Base-by-base conservation (phyloP, 2,888 invertebrate genomes). In the Eupithecia inturbata region DNA sequence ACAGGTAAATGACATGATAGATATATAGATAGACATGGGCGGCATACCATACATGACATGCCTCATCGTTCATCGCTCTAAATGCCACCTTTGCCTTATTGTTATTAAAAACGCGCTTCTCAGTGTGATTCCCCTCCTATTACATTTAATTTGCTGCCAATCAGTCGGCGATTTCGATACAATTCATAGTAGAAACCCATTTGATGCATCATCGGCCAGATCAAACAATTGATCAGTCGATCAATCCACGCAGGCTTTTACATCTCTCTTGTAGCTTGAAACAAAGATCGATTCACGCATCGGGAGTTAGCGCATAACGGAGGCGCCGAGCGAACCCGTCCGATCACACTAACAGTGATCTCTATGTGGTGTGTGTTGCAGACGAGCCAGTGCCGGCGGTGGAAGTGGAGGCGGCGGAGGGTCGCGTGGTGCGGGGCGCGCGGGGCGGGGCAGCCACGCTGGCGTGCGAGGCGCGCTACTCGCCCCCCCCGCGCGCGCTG, bases 391-490 rank as follows among this genome's bases (percentile, higher is more conserved):
- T 82, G 76, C 84, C 84, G 49, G 75, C 45, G 76, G 82, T 84
- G 73, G 84, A 82, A 79, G 84, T 88, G 76, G n/a, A 75, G 28
- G 82, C 77, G 72, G 36, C 66, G 72, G 80, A 78, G 41, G 78
- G 57, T 72, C 73, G 36, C 68, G 60, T 22, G 73, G 82, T 71
- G 79, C 62, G 70, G 64, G 79, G 76, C 60, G 77, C 71, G 75
- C 71, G 62, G 72, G 90, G 89, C 49, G 89, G 87, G 74, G 80
- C 85, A 53, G 90, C 84, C 72, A 82, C 85, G 82, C 86, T 93
- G 77, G 81, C 83, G 77, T 92, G 93, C 84, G 87, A 83, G 79
- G 92, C 91, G 84, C 89, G 87, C 79, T 88, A 88, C 84, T 79
- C 80, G 83, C 87, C 87, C 53, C 71, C 85, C 76, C 87, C 86